Evolutionary conservation across 2,113 vertebrate genomes (phyloP).

Genomic region (Bubo scandiacus): DNA sequence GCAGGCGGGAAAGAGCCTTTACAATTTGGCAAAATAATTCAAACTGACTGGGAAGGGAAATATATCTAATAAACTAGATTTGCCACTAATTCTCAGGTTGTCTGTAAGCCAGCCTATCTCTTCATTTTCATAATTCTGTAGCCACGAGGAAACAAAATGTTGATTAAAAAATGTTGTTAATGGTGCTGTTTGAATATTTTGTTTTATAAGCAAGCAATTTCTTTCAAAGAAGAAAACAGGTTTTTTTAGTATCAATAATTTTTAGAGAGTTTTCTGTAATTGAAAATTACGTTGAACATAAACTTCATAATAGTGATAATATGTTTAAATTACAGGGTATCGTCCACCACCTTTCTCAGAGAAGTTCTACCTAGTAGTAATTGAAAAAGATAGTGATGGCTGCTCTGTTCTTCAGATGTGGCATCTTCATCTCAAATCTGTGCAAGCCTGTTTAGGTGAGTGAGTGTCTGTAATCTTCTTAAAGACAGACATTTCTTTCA

Average conservation of each 20-base stretch:
- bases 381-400: constrained; percentile 88
- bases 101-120: not conserved
- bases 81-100: not conserved
- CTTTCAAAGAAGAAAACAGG: not conserved
- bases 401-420: constrained; percentile 96
- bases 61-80: not conserved
- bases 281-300: not conserved
- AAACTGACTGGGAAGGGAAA: not conserved
- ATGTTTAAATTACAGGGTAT: constrained; percentile 78
- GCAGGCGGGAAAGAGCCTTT: not conserved
- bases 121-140: not conserved
- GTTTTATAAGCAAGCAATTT: not conserved
- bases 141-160: not conserved
- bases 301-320: not conserved
- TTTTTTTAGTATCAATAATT: not conserved
- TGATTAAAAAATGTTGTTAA: not conserved
- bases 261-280: not conserved
- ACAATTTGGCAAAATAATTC: not conserved
- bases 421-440: constrained; percentile 95
- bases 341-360: constrained; percentile 94
- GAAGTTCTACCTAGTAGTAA: constrained; percentile 97
- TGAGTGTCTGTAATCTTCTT: not conserved
- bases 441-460: constrained; percentile 93
- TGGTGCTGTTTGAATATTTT: not conserved
- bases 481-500: not conserved